A percentile compares a stretch with the other conserved stretches of the same genome.
These are phyloP conservation scores for Theristicus caerulescens DNA, from an alignment of 2,113 vertebrate genomes.

Conservation along the genomic window DNA sequence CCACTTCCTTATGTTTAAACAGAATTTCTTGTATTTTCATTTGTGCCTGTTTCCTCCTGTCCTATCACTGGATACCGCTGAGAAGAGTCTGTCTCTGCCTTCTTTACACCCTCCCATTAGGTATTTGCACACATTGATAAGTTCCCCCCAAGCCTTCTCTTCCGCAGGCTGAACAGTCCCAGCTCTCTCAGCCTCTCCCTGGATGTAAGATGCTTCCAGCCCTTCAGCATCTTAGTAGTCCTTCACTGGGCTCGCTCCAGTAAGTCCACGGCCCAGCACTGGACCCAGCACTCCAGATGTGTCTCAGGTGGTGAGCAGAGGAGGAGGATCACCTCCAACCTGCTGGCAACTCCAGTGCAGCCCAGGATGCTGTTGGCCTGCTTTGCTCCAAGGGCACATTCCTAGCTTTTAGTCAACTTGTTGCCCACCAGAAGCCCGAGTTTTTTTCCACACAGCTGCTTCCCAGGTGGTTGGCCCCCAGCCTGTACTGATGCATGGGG, in stretches of 20 bases:
- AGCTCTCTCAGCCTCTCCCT: background rate
- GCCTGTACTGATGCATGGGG: background rate
- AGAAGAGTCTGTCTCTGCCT: background rate
- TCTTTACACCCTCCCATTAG: background rate
- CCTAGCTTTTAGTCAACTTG: background rate
- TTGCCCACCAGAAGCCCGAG: no score
- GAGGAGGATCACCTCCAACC: background rate
- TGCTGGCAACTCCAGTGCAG: background rate
- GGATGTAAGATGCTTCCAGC: background rate
- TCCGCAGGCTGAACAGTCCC: background rate
- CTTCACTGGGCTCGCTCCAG: background rate
- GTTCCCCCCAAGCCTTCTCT: background rate
- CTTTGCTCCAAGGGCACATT: background rate
- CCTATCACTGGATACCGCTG: background rate
- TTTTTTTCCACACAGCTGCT: background rate
- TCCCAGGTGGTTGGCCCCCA: background rate
- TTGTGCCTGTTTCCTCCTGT: background rate
- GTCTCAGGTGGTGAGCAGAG: background rate
- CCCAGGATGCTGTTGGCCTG: background rate
- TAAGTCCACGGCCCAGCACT: background rate
- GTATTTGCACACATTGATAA: background rate
- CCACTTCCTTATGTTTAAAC: background rate
- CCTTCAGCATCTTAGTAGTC: background rate
- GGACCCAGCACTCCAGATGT: background rate
- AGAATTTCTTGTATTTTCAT: background rate